Conservation (phyloP, 2,888 invertebrate genomes). For the Colletes collaris region DNA sequence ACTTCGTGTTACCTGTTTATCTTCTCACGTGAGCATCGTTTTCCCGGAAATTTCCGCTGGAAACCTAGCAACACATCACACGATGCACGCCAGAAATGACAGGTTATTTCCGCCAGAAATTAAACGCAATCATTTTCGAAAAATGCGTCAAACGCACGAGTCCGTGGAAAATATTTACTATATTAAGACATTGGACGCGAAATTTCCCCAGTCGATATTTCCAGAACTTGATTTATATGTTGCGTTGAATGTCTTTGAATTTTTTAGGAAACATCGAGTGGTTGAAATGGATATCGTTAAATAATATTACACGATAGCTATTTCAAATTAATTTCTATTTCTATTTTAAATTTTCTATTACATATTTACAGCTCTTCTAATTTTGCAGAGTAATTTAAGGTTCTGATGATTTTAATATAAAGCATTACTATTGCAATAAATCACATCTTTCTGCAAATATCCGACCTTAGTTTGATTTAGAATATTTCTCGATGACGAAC, state of each 20-base stretch:
- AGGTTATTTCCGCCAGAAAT: slow-evolving; percentile 17
- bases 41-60: slow-evolving; percentile 19
- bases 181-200: background rate
- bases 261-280: slow-evolving; percentile 6
- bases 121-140: slow-evolving; percentile 14
- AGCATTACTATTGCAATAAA: no score
- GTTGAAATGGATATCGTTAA: background rate
- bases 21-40: background rate
- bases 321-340: background rate
- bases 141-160: slow-evolving; percentile 1
- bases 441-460: no score
- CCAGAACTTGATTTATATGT: background rate
- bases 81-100: background rate
- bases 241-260: background rate
- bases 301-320: background rate
- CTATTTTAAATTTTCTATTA: no score
- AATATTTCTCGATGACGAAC: no score
- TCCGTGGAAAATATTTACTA: background rate
- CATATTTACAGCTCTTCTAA: no score
- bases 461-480: no score
- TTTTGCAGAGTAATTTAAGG: no score
- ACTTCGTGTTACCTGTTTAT: background rate
- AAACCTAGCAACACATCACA: slow-evolving; percentile 9
- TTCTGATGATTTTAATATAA: no score
- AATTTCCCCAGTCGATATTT: background rate